Percentiles rank a stretch among this genome's conserved stretches.
phyloP scores from a whole-genome alignment of 2,888 invertebrate genomes.

The Hyposoter dolosus region DNA sequence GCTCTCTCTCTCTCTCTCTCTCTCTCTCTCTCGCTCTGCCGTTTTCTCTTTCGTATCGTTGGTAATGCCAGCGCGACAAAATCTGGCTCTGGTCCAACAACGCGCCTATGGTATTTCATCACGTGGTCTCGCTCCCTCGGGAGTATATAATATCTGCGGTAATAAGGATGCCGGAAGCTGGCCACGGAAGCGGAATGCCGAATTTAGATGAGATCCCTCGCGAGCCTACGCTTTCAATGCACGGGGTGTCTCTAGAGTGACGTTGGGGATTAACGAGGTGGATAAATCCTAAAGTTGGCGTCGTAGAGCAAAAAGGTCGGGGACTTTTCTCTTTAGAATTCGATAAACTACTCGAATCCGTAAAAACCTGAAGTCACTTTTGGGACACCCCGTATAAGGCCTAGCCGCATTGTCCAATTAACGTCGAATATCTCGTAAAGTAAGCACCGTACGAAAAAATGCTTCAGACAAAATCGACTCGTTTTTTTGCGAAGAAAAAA shows the following conservation, averaged over 20 bases:
- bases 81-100: slow-evolving; percentile 61
- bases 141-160: slow-evolving; percentile 42
- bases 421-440: background rate
- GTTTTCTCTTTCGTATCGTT: background rate
- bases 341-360: background rate
- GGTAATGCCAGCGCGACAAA: slow-evolving; percentile 32
- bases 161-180: slow-evolving; percentile 60
- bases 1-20: background rate
- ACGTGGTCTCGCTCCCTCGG: background rate
- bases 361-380: background rate
- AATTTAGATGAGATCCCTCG: slow-evolving; percentile 45
- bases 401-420: background rate
- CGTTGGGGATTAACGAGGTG: background rate
- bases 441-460: background rate
- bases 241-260: background rate
- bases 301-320: background rate
- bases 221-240: background rate
- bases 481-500: background rate
- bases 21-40: too few species aligned
- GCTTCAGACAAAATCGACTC: background rate
- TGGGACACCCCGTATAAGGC: background rate
- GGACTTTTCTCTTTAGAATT: background rate
- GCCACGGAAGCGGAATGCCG: slow-evolving; percentile 27
- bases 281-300: background rate
- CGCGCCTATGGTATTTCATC: slow-evolving; percentile 43